Conservation (phyloP, 2,888 invertebrate species). For the Anorthoa munda region DNA sequence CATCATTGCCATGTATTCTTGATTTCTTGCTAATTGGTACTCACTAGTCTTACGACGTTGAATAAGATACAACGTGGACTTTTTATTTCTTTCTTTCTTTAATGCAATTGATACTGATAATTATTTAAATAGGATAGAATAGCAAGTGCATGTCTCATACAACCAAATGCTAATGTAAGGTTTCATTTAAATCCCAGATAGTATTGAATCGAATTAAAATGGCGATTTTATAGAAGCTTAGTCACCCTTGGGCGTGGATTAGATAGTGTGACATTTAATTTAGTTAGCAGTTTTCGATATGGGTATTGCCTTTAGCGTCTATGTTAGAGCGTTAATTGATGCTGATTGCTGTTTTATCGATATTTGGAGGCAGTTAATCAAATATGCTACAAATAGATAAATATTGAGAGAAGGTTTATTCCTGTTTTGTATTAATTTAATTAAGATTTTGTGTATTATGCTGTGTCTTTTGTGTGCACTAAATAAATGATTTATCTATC, state of each 20-base stretch:
- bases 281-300: constrained; percentile 42
- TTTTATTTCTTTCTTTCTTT: constrained; percentile 70
- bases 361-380: constrained; percentile 18
- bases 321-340: constrained; percentile 16
- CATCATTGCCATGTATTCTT: constrained; percentile 77
- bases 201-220: constrained; percentile 62
- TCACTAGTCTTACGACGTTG: constrained; percentile 73
- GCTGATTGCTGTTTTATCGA: constrained; percentile 17
- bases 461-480: too few species aligned
- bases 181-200: constrained; percentile 65
- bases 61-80: constrained; percentile 74
- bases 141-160: constrained; percentile 71
- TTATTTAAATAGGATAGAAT: constrained; percentile 79
- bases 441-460: too few species aligned
- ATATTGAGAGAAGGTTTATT: background rate
- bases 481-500: too few species aligned
- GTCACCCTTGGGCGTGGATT: constrained; percentile 62
- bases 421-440: too few species aligned
- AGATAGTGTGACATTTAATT: constrained; percentile 60
- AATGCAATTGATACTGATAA: constrained; percentile 81
- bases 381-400: background rate
- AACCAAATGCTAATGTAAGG: constrained; percentile 66
- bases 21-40: constrained; percentile 85
- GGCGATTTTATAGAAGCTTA: constrained; percentile 65
- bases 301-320: constrained; percentile 25